Conservation (phyloP, 2,113 vertebrate species). For the Stegastes partitus region DNA sequence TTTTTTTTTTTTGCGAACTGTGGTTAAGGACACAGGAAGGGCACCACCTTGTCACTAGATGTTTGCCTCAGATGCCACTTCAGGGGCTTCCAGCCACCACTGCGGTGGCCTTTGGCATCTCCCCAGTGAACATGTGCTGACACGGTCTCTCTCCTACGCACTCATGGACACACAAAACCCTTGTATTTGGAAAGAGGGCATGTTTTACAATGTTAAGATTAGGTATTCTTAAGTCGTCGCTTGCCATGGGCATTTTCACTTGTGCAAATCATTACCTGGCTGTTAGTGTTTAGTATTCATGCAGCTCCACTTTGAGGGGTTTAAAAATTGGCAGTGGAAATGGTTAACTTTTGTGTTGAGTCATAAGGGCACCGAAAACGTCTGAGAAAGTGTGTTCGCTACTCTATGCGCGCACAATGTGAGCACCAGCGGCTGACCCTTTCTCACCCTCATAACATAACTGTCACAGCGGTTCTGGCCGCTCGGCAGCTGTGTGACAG, state of each 20-base stretch:
- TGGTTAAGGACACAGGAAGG: constrained; percentile 67
- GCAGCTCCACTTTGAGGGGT: not conserved
- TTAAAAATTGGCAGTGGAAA: constrained; percentile 13
- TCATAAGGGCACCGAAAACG: not conserved
- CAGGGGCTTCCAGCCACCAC: constrained; percentile 55
- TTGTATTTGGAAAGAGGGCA: constrained; percentile 26
- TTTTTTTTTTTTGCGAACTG: constrained; percentile 54
- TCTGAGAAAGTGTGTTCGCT: not conserved
- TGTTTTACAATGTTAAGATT: constrained; percentile 50
- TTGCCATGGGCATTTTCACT: constrained; percentile 53
- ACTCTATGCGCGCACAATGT: constrained; percentile 9
- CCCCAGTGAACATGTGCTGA: constrained; percentile 56
- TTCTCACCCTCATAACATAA: constrained; percentile 48
- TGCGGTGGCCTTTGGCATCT: constrained; percentile 64
- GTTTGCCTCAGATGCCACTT: constrained; percentile 75
- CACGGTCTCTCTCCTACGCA: constrained; percentile 21
- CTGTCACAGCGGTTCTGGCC: constrained; percentile 47
- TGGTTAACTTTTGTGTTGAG: constrained; percentile 7
- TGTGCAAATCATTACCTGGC: constrained; percentile 49
- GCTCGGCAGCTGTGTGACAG: constrained; percentile 60
- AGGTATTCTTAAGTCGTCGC: constrained; percentile 48
- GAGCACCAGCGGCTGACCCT: constrained; percentile 44
- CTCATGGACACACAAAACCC: constrained; percentile 29
- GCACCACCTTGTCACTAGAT: constrained; percentile 76
- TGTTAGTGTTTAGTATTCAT: constrained; percentile 54